Base-by-base conservation (phyloP, 2,888 invertebrate genomes). In the Mimumesa dahlbomi region DNA sequence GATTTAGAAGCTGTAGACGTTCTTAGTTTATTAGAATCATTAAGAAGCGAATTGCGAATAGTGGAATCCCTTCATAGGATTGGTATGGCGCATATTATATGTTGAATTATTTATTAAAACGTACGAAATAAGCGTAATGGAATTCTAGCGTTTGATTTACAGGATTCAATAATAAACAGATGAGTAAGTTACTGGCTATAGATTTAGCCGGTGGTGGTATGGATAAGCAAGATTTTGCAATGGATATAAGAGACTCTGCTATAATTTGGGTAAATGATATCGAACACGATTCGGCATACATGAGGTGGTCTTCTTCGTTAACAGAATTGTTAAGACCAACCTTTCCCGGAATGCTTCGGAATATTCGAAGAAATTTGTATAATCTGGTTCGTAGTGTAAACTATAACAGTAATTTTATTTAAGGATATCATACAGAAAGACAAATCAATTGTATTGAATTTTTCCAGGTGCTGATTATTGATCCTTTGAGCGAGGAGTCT, bases 261-360 rank as follows among this genome's bases (percentile, higher is more conserved):
- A 94, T 99, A 65, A 93, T 95, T 87, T 99, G 97, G 95, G 92
- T 98, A 19, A 99, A 99, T 88, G 97, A 99, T 88, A 93, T 99
- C 62, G 99, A 99, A 90, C 93, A 92, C 6, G 99, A 99, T 91
- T 92, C 94, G 42, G 93, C 95, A 73, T 99, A 98, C 88, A 92
- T 92, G 22, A 92, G 95, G 59, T 99, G 98, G 99, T 95, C 97
- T 0, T 91, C 93, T 0, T 96, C 95, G 34, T 93, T 97, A 56
- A 95, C 95, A 91, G 97, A 98, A 84, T 91, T 99, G 71, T 91
- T 99, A 72, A 92, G 98, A 67, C 98, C 99, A n/a, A 97, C 98
- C 0, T 99, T 98, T 87, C 98, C 98, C 0, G 99, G 99, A 58
- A 98, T 99, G 98, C 91, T 99, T 68, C 91, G 99, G 73, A 96